Conservation (phyloP, 2,888 invertebrate species). For the Julus scanicus region DNA sequence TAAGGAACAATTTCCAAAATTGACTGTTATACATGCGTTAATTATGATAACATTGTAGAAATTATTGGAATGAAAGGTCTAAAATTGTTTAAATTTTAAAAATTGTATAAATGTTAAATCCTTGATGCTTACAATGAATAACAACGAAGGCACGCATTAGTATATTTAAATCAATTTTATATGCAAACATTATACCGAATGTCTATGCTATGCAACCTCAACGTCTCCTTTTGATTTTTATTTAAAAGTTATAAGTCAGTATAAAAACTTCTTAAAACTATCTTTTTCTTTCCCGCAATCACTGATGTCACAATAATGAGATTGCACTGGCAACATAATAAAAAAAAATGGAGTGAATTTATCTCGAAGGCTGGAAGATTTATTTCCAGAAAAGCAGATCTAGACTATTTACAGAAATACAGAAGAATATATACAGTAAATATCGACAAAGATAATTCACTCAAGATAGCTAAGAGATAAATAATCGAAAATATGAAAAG, state of each 20-base stretch:
- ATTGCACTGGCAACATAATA: slow-evolving; percentile 5
- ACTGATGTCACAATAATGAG: slow-evolving; percentile 27
- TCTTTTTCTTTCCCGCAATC: slow-evolving; percentile 4
- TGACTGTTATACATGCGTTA: too few relatives aligned
- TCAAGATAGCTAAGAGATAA: slow-evolving; percentile 1
- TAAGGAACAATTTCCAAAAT: too few relatives aligned
- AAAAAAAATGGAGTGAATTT: slow-evolving; percentile 5
- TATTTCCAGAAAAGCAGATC: slow-evolving; percentile 5
- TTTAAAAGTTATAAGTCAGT: background rate
- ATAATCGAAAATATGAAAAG: background rate
- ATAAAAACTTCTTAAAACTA: background rate
- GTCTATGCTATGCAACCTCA: background rate
- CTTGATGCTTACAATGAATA: too few relatives aligned
- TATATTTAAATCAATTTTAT: too few relatives aligned
- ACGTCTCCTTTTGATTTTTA: background rate
- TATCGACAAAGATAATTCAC: background rate
- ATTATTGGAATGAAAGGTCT: too few relatives aligned
- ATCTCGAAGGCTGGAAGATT: background rate
- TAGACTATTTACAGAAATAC: background rate
- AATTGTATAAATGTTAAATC: too few relatives aligned
- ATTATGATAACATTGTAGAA: too few relatives aligned
- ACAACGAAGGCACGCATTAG: too few relatives aligned
- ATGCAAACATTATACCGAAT: too few relatives aligned
- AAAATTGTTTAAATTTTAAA: too few relatives aligned
- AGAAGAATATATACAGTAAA: background rate